Base-by-base conservation (phyloP, 2,888 invertebrate genomes). In the Chrysodeixis includens region DNA sequence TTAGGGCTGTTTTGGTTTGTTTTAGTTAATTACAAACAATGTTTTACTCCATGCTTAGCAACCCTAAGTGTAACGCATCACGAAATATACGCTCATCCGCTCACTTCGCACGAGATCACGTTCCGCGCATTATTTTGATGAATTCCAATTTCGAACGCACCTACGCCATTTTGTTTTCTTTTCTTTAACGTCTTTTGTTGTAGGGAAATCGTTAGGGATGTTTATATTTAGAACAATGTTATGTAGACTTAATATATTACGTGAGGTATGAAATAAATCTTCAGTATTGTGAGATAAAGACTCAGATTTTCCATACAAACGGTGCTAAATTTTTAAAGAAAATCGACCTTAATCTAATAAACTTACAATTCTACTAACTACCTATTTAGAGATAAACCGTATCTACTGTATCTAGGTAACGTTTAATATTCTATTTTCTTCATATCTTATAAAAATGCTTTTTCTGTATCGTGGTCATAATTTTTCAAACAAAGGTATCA, bases 81-180 rank as follows among this genome's bases (percentile, higher is more conserved):
- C 88, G 83, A 87, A 85, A 90, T 87, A 89, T 87, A 91, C 88
- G 89, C 82, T 93, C 88, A 93, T 93, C 94, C 93, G 81, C 74
- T 76, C 80, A 86, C 85, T 86, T 84, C 80, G 82, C 84, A 73
- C 83, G 85, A 86, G 86, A 91, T 93, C 94, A 94, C 94, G 94
- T 93, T 92, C 90, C 86, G 78, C 84, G 83, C 91, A 90, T 93
- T 93, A 92, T 90, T 91, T 89, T 92, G 92, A 93, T 88, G 86
- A 86, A 90, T 91, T 88, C 86, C 86, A 86, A 85, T 83, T 87
- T 84, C 79, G 85, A 87, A 87, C 84, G 78, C 81, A 82, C 71
- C 78, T 81, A 74, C 71, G 60, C 76, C 78, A 78, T 84, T 82
- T 85, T 83, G 74, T 84, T 83, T 79, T 78, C 77, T 79, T 81